Conservation (phyloP, 2,113 vertebrate genomes). For the Marmota flaviventris region DNA sequence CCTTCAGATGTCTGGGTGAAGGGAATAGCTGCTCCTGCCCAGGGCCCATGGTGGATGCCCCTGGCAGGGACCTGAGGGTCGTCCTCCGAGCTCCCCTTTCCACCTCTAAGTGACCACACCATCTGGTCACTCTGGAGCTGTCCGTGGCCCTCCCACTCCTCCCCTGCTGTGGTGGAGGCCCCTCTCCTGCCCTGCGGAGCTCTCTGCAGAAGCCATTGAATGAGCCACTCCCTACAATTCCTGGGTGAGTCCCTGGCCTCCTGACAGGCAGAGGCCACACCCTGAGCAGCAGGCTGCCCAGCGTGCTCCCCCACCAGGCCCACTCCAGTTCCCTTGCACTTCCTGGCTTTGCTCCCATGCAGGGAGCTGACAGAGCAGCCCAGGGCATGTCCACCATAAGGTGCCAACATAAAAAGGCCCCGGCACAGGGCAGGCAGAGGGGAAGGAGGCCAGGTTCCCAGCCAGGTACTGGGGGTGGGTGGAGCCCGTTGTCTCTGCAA, state of each 20-base stretch:
- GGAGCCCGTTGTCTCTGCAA: rapidly evolving
- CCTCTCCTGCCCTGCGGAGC: not conserved
- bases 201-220: not conserved
- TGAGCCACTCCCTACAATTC: not conserved
- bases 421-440: rapidly evolving
- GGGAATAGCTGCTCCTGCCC: not conserved
- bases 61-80: no score
- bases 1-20: not conserved
- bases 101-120: not conserved
- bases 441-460: not conserved
- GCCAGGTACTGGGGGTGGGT: not conserved
- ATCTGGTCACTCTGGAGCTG: not conserved
- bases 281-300: not conserved
- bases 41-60: not conserved
- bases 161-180: no score
- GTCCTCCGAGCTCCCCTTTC: not conserved
- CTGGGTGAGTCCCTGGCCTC: not conserved
- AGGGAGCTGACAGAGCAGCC: rapidly evolving
- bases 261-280: not conserved
- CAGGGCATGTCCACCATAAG: not conserved
- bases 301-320: not conserved
- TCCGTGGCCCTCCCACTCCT: no score
- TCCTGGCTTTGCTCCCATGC: rapidly evolving
- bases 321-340: rapidly evolving
- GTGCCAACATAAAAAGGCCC: rapidly evolving